phyloP scores from a whole-genome alignment of 2,888 invertebrate genomes.

The Limnephilus rhombicus region DNA sequence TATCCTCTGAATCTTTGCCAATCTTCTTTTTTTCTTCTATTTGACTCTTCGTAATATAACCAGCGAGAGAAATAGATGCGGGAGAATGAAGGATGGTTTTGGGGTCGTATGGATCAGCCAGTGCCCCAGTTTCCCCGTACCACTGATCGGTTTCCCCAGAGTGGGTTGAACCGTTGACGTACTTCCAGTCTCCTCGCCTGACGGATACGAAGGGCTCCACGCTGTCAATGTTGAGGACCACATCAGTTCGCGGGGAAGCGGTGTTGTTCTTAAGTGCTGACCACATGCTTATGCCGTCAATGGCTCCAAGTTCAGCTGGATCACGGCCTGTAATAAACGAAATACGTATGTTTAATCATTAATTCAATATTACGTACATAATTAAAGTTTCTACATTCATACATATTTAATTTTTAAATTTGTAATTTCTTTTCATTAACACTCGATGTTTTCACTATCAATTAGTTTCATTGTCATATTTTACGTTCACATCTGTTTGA shows the following conservation, averaged over 20 bases:
- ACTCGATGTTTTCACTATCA: too few species aligned
- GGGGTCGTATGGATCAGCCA: constrained; percentile 71
- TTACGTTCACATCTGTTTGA: too few species aligned
- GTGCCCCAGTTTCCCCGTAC: constrained; percentile 73
- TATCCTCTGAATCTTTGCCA: constrained; percentile 59
- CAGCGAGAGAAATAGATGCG: constrained; percentile 74
- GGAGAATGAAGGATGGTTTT: constrained; percentile 73
- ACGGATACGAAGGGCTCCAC: constrained; percentile 84
- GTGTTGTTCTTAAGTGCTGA: constrained; percentile 79
- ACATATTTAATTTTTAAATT: too few species aligned
- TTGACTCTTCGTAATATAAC: constrained; percentile 74
- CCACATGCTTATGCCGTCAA: constrained; percentile 90
- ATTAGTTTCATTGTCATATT: too few species aligned
- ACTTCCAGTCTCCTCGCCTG: constrained; percentile 86
- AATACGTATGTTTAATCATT: not conserved
- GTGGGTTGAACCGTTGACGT: constrained; percentile 80
- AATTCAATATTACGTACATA: not conserved
- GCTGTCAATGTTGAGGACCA: constrained; percentile 94
- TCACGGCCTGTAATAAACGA: constrained; percentile 69
- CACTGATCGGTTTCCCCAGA: constrained; percentile 71
- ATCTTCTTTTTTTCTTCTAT: constrained; percentile 70
- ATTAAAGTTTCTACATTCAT: too few species aligned
- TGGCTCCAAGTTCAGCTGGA: constrained; percentile 69
- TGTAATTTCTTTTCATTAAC: too few species aligned
- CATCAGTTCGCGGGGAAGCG: constrained; percentile 79